phyloP scores from a whole-genome alignment of 2,113 vertebrate genomes.

The Ageneiosus marmoratus region DNA sequence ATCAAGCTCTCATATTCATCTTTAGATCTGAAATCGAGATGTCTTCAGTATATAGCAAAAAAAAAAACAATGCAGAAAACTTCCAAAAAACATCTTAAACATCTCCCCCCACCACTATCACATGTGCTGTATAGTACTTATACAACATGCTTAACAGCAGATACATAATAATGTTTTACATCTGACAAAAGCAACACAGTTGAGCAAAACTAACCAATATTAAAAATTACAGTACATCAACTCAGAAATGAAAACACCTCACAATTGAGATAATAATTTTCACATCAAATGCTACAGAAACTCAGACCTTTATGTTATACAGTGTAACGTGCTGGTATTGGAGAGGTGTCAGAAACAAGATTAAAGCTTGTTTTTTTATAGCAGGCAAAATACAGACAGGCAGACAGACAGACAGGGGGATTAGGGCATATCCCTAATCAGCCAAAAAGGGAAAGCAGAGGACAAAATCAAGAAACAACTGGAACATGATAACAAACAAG shows the following conservation, averaged over 20 bases:
- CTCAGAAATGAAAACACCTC: not conserved
- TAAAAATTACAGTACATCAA: not conserved
- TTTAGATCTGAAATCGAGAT: no score
- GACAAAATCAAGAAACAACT: not conserved
- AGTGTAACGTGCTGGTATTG: not conserved
- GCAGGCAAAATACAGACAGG: not conserved
- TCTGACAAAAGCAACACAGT: no score
- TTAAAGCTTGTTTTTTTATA: not conserved
- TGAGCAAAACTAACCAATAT: not conserved
- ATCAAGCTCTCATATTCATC: no score
- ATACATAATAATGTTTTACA: no score
- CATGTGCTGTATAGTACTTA: no score
- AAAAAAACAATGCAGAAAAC: no score
- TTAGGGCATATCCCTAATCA: not conserved
- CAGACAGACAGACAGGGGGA: no score
- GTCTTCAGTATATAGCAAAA: no score
- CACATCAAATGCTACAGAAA: not conserved
- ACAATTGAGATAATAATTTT: not conserved
- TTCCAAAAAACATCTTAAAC: no score
- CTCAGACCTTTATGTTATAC: not conserved
- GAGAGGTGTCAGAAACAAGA: not conserved
- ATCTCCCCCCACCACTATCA: no score
- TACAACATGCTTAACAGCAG: no score
- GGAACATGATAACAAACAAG: not conserved
- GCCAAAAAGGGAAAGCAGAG: not conserved